phyloP scores from a whole-genome alignment of 2,113 vertebrate genomes.

The Lanius ludovicianus region DNA sequence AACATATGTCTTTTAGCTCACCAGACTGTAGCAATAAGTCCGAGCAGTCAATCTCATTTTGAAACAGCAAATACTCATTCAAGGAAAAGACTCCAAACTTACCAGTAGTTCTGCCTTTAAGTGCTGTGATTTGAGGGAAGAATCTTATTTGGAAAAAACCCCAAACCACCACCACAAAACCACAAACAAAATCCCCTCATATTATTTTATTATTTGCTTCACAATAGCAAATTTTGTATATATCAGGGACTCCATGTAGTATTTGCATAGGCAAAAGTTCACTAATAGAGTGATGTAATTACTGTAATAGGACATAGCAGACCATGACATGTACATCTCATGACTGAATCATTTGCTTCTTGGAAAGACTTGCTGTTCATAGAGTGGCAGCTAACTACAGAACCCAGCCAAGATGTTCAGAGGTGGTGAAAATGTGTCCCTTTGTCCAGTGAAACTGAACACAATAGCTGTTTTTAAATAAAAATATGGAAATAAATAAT shows the following conservation, averaged over 20 bases:
- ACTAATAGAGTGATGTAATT: accelerated
- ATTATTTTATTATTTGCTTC: background rate
- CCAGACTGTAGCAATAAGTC: background rate
- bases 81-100: background rate
- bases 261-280: background rate
- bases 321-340: background rate
- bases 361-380: background rate
- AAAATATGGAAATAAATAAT: background rate
- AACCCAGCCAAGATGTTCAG: background rate
- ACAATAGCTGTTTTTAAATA: background rate
- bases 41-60: conserved; percentile 22
- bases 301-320: background rate
- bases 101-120: background rate
- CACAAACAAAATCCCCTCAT: background rate
- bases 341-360: background rate
- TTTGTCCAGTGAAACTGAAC: background rate
- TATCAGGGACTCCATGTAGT: accelerated
- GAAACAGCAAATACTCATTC: background rate
- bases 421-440: background rate
- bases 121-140: accelerated
- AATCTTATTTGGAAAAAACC: background rate
- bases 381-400: background rate
- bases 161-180: background rate
- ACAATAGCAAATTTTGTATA: background rate
- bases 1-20: background rate